Base-by-base conservation (phyloP, 2,113 vertebrate species). In the Anseranas semipalmata region DNA sequence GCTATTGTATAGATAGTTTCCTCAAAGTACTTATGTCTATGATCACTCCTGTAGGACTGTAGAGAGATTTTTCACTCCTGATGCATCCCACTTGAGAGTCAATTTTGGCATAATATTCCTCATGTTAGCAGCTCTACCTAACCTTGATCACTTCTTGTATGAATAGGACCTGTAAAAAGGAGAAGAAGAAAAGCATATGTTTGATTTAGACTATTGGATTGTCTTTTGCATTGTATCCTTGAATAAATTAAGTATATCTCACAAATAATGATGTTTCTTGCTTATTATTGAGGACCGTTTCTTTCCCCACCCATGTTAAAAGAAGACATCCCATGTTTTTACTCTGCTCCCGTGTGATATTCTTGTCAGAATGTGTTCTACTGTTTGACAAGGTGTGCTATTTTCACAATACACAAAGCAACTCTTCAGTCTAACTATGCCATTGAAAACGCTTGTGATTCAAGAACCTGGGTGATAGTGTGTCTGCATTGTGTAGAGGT, bases 21-120 rank as follows among this genome's bases (percentile, higher is more conserved):
- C 48, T 88, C 90, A n/a, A 70, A 46, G 28, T 28, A 65, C 85
- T 95, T 95, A 68, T 35, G 6, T 67, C 82, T 95, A 63, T 59
- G 28, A 88, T 95, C 73, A 20, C 73, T 71, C 62, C 88, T 87
- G 67, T 76, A 91, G 48, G 39, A 48, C 63, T 58, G 43, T 59
- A 45, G 91, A 93, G 77, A 96, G 90, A 76, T 85, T 91, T 96
- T 96, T 78, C 52, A 73, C 58, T 95, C 91, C 45, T 94, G 94
- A 90, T 43, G 58, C 71, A 91, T 97, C 68, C 87, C 28, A 96
- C 71, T 93, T 90, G 21, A 52, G n/a, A 90, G 87, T 59, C 91
- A 91, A 2, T 95, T 93, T 96, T 80, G 39, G 39, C 30, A 62
- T 90, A 93, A 30, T 16, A 35, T 62, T 93, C 85, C 53, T 80